These are phyloP conservation scores for Abramis brama DNA, from an alignment of 2,113 vertebrate genomes.

Conservation along the genomic window DNA sequence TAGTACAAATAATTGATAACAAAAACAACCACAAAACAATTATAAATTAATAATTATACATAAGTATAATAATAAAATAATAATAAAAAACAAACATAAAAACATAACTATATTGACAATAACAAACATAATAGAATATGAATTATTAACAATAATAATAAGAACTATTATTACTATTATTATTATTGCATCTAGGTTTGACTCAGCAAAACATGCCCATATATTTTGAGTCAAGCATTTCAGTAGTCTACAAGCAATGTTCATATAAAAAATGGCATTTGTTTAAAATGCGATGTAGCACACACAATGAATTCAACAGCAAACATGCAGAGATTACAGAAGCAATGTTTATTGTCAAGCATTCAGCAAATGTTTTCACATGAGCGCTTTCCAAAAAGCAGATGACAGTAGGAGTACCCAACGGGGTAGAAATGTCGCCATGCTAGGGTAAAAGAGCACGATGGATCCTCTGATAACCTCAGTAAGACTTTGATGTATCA, in stretches of 20 bases:
- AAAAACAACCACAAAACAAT: background rate
- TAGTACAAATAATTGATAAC: background rate
- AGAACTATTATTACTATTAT: background rate
- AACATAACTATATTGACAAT: background rate
- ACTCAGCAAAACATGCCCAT: background rate
- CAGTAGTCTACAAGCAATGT: background rate
- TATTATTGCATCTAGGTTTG: background rate
- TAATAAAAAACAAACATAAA: too few species aligned
- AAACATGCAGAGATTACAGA: background rate
- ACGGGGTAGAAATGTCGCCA: background rate
- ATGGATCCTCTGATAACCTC: constrained; percentile 40
- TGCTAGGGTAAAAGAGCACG: constrained; percentile 11
- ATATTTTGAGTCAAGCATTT: background rate
- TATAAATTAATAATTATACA: too few species aligned
- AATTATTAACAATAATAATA: too few species aligned
- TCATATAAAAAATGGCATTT: background rate
- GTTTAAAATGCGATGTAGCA: background rate
- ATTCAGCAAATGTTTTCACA: constrained; percentile 30
- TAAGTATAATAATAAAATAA: too few species aligned
- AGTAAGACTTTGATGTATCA: constrained; percentile 2
- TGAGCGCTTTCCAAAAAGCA: background rate
- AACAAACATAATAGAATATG: too few species aligned
- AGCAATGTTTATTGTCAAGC: constrained; percentile 11
- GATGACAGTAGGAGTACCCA: background rate
- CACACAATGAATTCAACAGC: constrained; percentile 16